A percentile compares a stretch with the other conserved stretches of the same genome.
Conservation (phyloP, 2,797 vertebrate genomes). For the Acropternis orthonyx region DNA sequence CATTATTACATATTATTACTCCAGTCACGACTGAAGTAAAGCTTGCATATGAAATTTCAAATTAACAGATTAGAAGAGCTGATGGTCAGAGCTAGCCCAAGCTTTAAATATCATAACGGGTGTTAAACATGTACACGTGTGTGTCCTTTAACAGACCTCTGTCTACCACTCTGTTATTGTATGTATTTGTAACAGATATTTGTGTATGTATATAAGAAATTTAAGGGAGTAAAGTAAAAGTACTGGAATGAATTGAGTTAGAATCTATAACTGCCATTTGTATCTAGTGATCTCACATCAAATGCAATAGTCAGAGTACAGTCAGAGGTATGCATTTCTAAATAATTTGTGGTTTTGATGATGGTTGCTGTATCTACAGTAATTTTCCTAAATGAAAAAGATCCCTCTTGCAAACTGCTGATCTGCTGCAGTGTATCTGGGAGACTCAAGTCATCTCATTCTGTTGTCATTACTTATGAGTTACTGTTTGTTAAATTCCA, state of each 20-base stretch:
- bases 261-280: background rate
- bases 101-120: background rate
- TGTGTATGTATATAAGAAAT: background rate
- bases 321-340: background rate
- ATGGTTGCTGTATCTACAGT: background rate
- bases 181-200: background rate
- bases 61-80: background rate
- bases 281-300: background rate
- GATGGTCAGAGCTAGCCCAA: background rate
- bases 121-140: background rate
- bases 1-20: background rate
- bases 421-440: background rate
- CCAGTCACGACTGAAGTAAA: background rate
- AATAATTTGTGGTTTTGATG: background rate
- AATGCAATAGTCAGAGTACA: background rate
- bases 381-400: background rate
- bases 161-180: background rate
- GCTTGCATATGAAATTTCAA: background rate
- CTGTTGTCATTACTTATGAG: background rate
- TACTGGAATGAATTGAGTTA: background rate
- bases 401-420: background rate
- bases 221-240: background rate
- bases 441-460: background rate
- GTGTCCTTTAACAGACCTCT: background rate
- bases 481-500: background rate